phyloP scores from a whole-genome alignment of 2,888 invertebrate species.

The Seladonia tumulorum region DNA sequence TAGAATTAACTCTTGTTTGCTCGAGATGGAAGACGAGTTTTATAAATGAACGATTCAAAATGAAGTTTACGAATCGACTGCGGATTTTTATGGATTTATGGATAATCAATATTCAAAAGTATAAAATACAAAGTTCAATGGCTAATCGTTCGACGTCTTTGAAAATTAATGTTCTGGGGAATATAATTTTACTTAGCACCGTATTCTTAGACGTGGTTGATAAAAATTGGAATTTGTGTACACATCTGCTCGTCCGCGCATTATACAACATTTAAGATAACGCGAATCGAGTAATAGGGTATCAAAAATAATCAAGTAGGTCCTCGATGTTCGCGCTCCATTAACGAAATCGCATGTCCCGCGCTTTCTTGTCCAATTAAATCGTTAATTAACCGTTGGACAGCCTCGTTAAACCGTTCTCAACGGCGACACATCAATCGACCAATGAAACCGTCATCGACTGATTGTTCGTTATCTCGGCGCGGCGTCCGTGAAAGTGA shows the following conservation, averaged over 20 bases:
- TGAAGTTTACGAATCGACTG: neutral
- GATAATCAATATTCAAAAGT: no score
- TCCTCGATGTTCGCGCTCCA: neutral
- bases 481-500: slow-evolving; percentile 63
- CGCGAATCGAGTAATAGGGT: neutral
- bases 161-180: no score
- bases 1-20: neutral
- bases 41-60: neutral
- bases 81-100: no score
- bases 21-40: neutral
- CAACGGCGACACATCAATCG: slow-evolving; percentile 2
- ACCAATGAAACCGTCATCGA: slow-evolving; percentile 28
- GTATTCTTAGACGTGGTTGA: no score
- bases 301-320: neutral
- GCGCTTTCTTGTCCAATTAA: slow-evolving; percentile 7
- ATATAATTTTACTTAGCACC: no score
- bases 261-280: neutral
- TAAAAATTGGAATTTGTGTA: neutral
- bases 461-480: slow-evolving; percentile 49
- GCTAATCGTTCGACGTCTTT: no score
- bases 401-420: neutral
- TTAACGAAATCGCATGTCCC: neutral
- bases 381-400: slow-evolving; percentile 26
- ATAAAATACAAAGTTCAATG: no score
- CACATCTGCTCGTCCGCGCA: neutral